Conservation (phyloP, 2,113 vertebrate species). For the Acrocephalus kingi region DNA sequence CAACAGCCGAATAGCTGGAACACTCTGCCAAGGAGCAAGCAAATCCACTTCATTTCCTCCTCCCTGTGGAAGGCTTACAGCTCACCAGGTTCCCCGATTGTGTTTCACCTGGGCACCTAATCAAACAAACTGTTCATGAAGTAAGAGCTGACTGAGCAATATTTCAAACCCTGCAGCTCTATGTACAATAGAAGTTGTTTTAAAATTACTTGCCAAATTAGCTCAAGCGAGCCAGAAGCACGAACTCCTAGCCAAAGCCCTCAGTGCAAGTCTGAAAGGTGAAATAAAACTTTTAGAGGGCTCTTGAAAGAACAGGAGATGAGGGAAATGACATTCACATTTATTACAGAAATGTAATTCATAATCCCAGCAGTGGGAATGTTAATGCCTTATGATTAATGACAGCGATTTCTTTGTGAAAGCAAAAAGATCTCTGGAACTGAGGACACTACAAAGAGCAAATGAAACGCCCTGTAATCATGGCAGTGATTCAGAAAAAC, state of each 20-base stretch:
- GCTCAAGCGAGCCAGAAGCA: conserved; percentile 10
- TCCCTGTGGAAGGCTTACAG: not conserved
- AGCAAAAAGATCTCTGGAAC: not conserved
- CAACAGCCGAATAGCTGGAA: not conserved
- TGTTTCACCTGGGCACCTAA: conserved; percentile 43
- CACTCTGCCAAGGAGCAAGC: not conserved
- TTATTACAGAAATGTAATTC: conserved; percentile 41
- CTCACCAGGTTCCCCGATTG: conserved; percentile 4
- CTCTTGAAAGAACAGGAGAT: conserved; percentile 18
- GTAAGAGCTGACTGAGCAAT: conserved; percentile 45
- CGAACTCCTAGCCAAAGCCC: conserved; percentile 26
- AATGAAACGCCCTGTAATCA: not conserved
- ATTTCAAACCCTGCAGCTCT: conserved; percentile 29
- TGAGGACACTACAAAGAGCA: not conserved
- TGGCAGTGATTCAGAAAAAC: not conserved
- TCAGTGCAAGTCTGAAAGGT: conserved; percentile 12
- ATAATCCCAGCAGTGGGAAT: not conserved
- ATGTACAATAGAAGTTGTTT: conserved; percentile 10
- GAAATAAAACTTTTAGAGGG: conserved; percentile 38
- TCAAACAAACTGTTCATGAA: conserved; percentile 22
- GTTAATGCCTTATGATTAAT: conserved; percentile 19
- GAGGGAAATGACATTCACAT: conserved; percentile 23
- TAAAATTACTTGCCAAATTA: conserved; percentile 59
- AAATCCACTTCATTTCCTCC: conserved; percentile 21
- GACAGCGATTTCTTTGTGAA: not conserved